Conservation (phyloP, 2,113 vertebrate species). For the Rhabdornis inornatus region DNA sequence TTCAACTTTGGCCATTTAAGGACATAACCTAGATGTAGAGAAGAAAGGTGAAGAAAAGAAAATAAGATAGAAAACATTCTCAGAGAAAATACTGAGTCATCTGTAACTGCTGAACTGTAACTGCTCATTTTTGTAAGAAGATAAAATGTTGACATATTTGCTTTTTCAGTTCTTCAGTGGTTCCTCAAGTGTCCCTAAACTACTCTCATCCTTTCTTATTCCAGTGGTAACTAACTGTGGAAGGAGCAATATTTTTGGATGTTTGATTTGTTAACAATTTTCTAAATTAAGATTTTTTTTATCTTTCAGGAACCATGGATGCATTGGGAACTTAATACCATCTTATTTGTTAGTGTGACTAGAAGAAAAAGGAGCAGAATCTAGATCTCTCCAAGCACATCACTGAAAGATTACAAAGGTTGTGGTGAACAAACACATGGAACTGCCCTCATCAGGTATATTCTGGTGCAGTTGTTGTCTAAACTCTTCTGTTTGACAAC, state of each 20-base stretch:
- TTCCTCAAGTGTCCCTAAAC: background rate
- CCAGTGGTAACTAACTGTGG: background rate
- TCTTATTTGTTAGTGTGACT: background rate
- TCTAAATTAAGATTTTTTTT: background rate
- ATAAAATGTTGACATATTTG: background rate
- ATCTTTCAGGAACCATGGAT: background rate
- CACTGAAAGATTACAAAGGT: background rate
- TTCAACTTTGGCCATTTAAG: background rate
- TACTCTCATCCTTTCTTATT: background rate
- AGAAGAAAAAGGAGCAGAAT: background rate
- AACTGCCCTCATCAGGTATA: background rate
- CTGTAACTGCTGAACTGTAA: background rate
- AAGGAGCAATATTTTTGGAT: background rate
- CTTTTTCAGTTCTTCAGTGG: background rate
- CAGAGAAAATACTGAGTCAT: background rate
- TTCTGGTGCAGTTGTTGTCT: background rate
- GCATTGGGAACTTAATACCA: background rate
- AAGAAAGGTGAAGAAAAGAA: background rate
- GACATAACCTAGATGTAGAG: background rate
- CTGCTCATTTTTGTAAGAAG: background rate
- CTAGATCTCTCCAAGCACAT: background rate
- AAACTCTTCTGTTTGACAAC: background rate
- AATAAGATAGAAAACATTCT: background rate
- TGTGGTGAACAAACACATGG: background rate
- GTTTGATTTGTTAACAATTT: background rate